Conservation (phyloP, 2,888 invertebrate species). For the Pristionchus japonicus region DNA sequence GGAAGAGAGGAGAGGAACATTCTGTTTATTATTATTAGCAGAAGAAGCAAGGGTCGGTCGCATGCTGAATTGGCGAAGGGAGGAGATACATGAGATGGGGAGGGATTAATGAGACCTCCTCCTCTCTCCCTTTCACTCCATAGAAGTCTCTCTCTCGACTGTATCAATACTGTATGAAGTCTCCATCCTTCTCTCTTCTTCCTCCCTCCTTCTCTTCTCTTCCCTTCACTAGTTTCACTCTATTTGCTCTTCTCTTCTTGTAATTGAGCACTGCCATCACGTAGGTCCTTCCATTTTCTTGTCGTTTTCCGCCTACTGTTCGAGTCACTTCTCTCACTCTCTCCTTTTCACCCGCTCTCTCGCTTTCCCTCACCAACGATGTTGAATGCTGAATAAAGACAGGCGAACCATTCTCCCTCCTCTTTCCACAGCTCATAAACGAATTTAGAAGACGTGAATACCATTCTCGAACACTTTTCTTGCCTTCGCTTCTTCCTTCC, state of each 20-base stretch:
- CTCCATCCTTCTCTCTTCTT: neutral
- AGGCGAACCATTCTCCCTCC: neutral
- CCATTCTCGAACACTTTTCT: neutral
- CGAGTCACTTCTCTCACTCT: conserved; percentile 2
- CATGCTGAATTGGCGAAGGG: neutral
- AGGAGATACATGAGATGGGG: neutral
- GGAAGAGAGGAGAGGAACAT: neutral
- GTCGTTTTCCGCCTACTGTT: neutral
- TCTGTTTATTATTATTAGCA: conserved; percentile 21
- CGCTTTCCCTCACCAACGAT: neutral
- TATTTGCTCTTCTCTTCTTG: neutral
- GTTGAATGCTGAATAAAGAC: neutral
- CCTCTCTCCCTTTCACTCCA: neutral
- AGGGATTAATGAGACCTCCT: neutral
- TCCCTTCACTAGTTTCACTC: neutral
- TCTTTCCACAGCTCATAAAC: neutral
- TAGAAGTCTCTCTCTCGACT: neutral
- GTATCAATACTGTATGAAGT: neutral
- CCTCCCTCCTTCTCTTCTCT: neutral
- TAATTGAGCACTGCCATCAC: neutral
- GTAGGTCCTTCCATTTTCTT: neutral
- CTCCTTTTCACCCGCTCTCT: neutral
- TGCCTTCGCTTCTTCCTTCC: neutral
- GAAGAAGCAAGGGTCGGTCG: neutral
- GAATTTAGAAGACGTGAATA: neutral